Conservation (phyloP, 2,113 vertebrate genomes). For the Serinus canaria region DNA sequence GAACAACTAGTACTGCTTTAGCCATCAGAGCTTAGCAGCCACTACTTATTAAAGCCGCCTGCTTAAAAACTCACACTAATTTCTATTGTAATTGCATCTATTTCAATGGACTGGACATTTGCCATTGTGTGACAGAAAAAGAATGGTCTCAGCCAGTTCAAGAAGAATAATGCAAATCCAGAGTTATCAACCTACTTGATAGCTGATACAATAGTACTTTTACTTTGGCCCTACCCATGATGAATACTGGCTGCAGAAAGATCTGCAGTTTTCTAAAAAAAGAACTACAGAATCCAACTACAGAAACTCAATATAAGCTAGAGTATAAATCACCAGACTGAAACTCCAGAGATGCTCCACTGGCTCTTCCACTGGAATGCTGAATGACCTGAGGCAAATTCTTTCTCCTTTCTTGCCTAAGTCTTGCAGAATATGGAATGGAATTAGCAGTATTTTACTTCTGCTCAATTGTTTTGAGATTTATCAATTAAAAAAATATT, state of each 20-base stretch:
- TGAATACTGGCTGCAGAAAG: conserved; percentile 20
- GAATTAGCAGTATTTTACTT: neutral
- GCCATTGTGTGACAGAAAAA: neutral
- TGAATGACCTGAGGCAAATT: neutral
- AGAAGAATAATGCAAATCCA: neutral
- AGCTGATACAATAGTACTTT: conserved; percentile 11
- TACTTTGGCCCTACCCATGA: conserved; percentile 9
- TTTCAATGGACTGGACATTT: neutral
- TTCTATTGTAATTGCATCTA: conserved; percentile 9
- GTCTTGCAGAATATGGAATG: neutral
- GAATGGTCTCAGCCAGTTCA: neutral
- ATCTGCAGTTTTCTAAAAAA: conserved; percentile 29
- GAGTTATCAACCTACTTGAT: conserved; percentile 14
- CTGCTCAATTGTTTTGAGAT: neutral
- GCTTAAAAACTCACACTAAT: conserved; percentile 19
- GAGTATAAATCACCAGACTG: neutral
- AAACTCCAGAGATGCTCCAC: conserved; percentile 5
- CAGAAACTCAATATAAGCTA: conserved; percentile 7
- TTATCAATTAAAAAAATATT: neutral
- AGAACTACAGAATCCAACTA: neutral
- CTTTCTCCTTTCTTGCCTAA: neutral
- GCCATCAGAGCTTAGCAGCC: neutral
- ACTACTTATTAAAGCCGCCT: neutral
- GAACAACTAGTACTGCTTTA: neutral
- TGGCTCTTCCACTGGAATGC: neutral